phyloP scores from a whole-genome alignment of 2,113 vertebrate genomes.

The Stercorarius parasiticus region DNA sequence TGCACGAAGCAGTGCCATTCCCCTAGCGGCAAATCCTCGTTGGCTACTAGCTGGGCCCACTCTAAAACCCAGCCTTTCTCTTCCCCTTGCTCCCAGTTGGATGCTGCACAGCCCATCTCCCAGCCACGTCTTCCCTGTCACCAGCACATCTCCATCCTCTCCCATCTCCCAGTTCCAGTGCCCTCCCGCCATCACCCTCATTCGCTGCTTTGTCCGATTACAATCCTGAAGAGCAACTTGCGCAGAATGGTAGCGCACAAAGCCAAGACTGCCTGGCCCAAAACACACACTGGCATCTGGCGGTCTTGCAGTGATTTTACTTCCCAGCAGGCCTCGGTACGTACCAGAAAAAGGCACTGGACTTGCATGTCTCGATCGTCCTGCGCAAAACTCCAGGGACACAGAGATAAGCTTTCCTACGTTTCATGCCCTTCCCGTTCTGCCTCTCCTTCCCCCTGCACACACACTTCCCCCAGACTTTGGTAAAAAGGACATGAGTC shows the following conservation, averaged over 20 bases:
- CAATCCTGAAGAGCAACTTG: neutral
- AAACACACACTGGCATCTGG: neutral
- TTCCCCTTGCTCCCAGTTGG: neutral
- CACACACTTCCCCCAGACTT: neutral
- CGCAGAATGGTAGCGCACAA: fast-evolving
- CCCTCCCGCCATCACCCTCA: neutral
- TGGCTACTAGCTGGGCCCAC: neutral
- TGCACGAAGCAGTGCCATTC: neutral
- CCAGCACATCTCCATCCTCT: neutral
- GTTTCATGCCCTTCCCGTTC: neutral
- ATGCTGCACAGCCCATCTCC: neutral
- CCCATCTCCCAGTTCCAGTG: neutral
- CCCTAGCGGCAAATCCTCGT: fast-evolving
- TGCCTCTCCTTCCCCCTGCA: neutral
- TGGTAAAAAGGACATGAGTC: neutral
- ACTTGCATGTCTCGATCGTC: neutral
- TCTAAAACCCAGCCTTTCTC: neutral
- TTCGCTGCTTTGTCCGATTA: neutral
- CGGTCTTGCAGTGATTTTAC: neutral
- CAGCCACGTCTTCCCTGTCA: neutral
- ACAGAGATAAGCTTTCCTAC: neutral
- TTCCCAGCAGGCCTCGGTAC: neutral
- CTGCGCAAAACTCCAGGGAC: neutral
- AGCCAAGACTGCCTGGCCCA: neutral
- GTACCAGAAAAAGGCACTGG: neutral